Conservation (phyloP, 2,888 invertebrate species). For the Acholoe squamosa region DNA sequence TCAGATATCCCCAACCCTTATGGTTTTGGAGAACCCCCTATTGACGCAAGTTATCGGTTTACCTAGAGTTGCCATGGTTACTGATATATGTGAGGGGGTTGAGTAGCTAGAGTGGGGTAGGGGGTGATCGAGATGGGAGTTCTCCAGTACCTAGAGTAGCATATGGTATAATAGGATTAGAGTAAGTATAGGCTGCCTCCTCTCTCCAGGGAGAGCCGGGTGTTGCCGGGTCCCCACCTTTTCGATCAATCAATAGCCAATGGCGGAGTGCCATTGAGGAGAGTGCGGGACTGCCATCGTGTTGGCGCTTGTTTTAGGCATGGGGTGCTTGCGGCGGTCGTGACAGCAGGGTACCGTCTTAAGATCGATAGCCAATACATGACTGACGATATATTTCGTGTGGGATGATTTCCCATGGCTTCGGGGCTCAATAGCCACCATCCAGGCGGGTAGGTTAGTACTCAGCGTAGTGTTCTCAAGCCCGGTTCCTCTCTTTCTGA, state of each 20-base stretch:
- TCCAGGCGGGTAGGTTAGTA: background rate
- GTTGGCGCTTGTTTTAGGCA: background rate
- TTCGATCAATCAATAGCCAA: constrained; percentile 53
- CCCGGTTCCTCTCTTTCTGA: background rate
- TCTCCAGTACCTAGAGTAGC: background rate
- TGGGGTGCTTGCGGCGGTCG: background rate
- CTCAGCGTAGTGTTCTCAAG: background rate
- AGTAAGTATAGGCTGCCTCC: constrained; percentile 25
- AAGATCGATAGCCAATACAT: constrained; percentile 50
- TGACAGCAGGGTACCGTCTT: constrained; percentile 11
- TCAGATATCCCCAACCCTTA: background rate
- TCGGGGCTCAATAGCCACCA: background rate
- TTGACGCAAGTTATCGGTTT: constrained; percentile 8
- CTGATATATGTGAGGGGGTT: background rate
- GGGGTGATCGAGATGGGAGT: background rate
- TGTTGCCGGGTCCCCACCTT: background rate
- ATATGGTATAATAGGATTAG: constrained; percentile 48
- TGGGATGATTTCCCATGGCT: constrained; percentile 25
- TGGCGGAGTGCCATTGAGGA: constrained; percentile 15
- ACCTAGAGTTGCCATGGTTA: constrained; percentile 34
- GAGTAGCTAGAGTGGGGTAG: background rate
- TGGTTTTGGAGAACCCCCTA: background rate
- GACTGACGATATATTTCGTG: constrained; percentile 41
- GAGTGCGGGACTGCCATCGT: constrained; percentile 17
- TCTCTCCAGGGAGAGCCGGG: background rate